These are phyloP conservation scores for Stenotaenia linearis DNA, from an alignment of 2,888 invertebrate species.

Conservation along the genomic window DNA sequence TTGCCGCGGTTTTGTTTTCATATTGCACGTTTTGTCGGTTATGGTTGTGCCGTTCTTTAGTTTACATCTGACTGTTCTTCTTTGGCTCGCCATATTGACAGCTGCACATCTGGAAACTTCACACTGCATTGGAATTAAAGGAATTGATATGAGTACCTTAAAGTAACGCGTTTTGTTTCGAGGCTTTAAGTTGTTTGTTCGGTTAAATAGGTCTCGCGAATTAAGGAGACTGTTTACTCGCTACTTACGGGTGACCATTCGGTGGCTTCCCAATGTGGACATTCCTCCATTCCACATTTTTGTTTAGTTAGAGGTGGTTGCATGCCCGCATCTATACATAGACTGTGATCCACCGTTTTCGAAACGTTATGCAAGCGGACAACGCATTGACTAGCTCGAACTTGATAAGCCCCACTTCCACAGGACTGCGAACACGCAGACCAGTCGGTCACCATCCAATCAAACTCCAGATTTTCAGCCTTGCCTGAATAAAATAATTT, in stretches of 20 bases:
- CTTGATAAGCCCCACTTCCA: constrained; percentile 65
- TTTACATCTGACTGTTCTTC: constrained; percentile 60
- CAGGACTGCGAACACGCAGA: constrained; percentile 78
- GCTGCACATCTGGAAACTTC: constrained; percentile 67
- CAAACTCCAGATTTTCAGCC: constrained; percentile 57
- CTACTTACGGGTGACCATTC: constrained; percentile 57
- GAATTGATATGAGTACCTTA: background rate
- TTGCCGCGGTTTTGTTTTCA: constrained; percentile 65
- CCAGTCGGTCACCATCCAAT: constrained; percentile 80
- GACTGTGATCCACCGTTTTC: constrained; percentile 57
- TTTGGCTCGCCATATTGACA: constrained; percentile 70
- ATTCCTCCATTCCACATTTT: constrained; percentile 62
- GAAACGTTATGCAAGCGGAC: constrained; percentile 57
- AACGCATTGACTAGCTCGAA: constrained; percentile 66
- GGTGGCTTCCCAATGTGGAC: constrained; percentile 65
- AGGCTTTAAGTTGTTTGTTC: too few relatives aligned
- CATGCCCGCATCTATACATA: constrained; percentile 64
- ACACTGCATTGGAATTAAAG: constrained; percentile 52
- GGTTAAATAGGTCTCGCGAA: too few relatives aligned
- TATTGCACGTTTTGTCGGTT: constrained; percentile 61
- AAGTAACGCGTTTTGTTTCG: too few relatives aligned
- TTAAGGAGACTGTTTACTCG: too few relatives aligned
- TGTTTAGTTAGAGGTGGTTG: constrained; percentile 55
- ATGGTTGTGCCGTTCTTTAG: constrained; percentile 51
- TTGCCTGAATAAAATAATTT: constrained; percentile 41